Percentiles rank a stretch among this genome's conserved stretches.
Conservation (phyloP, 2,888 invertebrate species). For the Apamea monoglypha region DNA sequence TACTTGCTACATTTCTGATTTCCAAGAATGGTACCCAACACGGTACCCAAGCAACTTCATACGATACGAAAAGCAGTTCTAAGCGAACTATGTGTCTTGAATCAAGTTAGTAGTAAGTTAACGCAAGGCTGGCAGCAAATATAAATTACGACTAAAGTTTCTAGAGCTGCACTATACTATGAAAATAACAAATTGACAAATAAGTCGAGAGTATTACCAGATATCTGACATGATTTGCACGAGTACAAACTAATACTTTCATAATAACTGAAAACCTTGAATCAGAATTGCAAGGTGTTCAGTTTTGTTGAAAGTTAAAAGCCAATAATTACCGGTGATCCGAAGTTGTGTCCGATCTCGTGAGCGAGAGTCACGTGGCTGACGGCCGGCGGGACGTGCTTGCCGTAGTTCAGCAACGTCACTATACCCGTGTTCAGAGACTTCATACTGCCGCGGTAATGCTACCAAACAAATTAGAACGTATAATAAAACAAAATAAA, state of each 20-base stretch:
- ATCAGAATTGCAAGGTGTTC: constrained; percentile 29
- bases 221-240: constrained; percentile 7
- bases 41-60: constrained; percentile 12
- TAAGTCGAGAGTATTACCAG: not conserved
- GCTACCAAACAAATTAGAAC: constrained; percentile 89
- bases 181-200: constrained; percentile 13
- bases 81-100: constrained; percentile 37
- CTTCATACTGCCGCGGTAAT: constrained; percentile 97
- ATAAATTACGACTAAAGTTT: constrained; percentile 17
- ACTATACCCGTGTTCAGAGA: constrained; percentile 99
- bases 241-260: constrained; percentile 1
- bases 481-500: constrained; percentile 19
- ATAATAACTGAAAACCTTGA: constrained; percentile 18
- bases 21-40: not conserved
- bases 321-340: constrained; percentile 93
- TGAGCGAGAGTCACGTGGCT: constrained; percentile 99
- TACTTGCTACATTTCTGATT: constrained; percentile 8
- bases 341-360: constrained; percentile 99
- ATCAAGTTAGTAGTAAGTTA: constrained; percentile 32
- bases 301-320: constrained; percentile 34
- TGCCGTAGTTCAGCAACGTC: constrained; percentile 98
- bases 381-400: constrained; percentile 99
- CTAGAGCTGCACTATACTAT: not conserved
- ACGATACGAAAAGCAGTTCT: constrained; percentile 14
- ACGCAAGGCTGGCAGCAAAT: constrained; percentile 16